Conservation (phyloP, 2,888 invertebrate genomes). For the Ectemnius continuus region DNA sequence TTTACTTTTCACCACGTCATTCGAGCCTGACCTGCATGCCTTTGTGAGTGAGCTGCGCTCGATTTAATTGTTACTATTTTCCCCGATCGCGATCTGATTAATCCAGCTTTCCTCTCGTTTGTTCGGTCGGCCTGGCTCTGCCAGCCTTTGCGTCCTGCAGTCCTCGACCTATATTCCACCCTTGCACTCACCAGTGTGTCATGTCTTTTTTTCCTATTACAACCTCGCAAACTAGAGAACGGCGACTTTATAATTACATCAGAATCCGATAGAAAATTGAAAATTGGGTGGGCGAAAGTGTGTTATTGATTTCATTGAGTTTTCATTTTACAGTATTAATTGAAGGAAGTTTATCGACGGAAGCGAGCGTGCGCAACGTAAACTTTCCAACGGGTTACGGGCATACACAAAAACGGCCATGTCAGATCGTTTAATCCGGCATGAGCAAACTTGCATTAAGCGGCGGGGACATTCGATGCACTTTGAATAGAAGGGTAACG, state of each 20-base stretch:
- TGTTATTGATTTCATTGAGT: background rate
- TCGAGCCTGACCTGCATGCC: too few species aligned
- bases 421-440: constrained; percentile 56
- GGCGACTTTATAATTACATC: too few species aligned
- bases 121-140: constrained; percentile 13
- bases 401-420: constrained; percentile 48
- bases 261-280: too few species aligned
- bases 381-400: constrained; percentile 19
- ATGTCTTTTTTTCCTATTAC: too few species aligned
- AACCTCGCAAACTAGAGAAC: too few species aligned
- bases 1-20: too few species aligned
- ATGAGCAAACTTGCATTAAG: constrained; percentile 57
- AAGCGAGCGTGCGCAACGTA: background rate
- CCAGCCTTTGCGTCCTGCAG: background rate
- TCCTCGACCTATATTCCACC: background rate
- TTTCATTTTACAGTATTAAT: constrained; percentile 1
- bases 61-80: too few species aligned
- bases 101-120: constrained; percentile 30
- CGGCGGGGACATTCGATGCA: constrained; percentile 41
- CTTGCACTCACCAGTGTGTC: too few species aligned
- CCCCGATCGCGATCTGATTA: constrained; percentile 25
- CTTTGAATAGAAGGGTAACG: constrained; percentile 14
- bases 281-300: too few species aligned
- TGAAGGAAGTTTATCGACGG: background rate
- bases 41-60: too few species aligned